A percentile compares a stretch with the other conserved stretches of the same genome.
These are phyloP conservation scores for Helarctos malayanus DNA, from an alignment of 2,797 vertebrate species.

Conservation along the genomic window DNA sequence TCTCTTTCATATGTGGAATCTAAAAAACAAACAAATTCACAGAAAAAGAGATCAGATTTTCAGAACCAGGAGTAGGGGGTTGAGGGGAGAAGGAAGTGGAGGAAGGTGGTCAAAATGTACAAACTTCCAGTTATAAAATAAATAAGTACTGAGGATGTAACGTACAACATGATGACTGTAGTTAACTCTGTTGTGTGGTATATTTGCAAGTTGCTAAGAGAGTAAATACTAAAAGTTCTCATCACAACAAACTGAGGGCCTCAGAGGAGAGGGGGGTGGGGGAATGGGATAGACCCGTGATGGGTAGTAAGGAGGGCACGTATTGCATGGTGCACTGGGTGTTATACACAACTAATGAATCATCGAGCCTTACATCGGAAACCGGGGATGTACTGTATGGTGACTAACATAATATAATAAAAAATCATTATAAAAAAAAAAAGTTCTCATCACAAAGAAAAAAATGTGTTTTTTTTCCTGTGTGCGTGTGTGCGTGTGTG, in stretches of 20 bases:
- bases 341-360: too few relatives aligned
- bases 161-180: neutral
- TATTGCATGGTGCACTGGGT: too few relatives aligned
- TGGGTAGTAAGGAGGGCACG: too few relatives aligned
- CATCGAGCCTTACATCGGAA: too few relatives aligned
- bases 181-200: neutral
- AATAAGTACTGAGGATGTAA: rapidly evolving
- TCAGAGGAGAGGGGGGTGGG: too few relatives aligned
- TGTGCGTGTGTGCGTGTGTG: neutral
- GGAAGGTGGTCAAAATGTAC: neutral
- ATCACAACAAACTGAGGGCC: neutral
- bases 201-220: neutral
- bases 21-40: neutral
- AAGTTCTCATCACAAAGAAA: neutral
- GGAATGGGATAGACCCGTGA: too few relatives aligned
- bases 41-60: neutral
- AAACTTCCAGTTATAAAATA: neutral
- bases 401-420: too few relatives aligned
- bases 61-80: neutral
- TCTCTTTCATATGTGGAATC: neutral
- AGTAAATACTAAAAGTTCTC: neutral
- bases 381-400: too few relatives aligned
- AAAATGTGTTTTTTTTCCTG: neutral
- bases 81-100: neutral
- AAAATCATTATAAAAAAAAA: neutral